Percentiles rank a stretch among this genome's conserved stretches.
phyloP scores from a whole-genome alignment of 1,140 invertebrate species.

The Pseudomyrmex pallidus region DNA sequence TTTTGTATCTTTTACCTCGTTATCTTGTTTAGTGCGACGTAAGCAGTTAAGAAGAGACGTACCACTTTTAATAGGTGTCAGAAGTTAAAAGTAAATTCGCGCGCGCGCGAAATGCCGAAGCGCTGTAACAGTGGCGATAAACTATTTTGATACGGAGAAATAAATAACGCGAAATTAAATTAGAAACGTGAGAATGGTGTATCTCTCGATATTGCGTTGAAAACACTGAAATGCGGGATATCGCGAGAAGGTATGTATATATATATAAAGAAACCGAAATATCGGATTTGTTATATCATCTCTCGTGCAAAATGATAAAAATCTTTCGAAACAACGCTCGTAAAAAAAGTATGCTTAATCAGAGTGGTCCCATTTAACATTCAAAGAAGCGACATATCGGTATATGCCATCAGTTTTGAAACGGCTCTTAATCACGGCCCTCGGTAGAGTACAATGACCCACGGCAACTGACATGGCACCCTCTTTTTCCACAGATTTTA shows the following conservation, averaged over 20 bases:
- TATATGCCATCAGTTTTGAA: slow-evolving; percentile 64
- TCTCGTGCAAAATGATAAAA: slow-evolving; percentile 51
- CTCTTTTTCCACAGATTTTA: slow-evolving; percentile 54
- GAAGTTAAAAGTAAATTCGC: slow-evolving; percentile 48
- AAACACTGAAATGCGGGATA: slow-evolving; percentile 14
- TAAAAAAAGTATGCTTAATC: slow-evolving; percentile 70
- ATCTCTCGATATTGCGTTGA: not conserved
- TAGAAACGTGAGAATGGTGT: slow-evolving; percentile 2
- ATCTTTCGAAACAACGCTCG: slow-evolving; percentile 45
- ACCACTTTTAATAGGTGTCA: slow-evolving; percentile 64
- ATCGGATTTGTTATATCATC: slow-evolving; percentile 46
- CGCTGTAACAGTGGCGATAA: slow-evolving; percentile 13
- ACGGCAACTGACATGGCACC: slow-evolving; percentile 44
- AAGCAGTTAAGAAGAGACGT: slow-evolving; percentile 60
- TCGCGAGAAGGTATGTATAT: not conserved
- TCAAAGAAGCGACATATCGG: slow-evolving; percentile 61
- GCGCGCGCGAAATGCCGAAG: slow-evolving; percentile 5
- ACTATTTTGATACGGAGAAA: slow-evolving; percentile 4
- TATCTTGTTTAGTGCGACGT: slow-evolving; percentile 68
- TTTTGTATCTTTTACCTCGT: slow-evolving; percentile 56
- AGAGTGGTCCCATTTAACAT: slow-evolving; percentile 63
- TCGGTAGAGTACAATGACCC: slow-evolving; percentile 56
- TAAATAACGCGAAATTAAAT: slow-evolving; percentile 1
- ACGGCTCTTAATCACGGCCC: slow-evolving; percentile 67
- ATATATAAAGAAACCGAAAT: not conserved